Evolutionary conservation across 2,888 invertebrate species (phyloP).

Genomic region (Hanleya hanleyi): DNA sequence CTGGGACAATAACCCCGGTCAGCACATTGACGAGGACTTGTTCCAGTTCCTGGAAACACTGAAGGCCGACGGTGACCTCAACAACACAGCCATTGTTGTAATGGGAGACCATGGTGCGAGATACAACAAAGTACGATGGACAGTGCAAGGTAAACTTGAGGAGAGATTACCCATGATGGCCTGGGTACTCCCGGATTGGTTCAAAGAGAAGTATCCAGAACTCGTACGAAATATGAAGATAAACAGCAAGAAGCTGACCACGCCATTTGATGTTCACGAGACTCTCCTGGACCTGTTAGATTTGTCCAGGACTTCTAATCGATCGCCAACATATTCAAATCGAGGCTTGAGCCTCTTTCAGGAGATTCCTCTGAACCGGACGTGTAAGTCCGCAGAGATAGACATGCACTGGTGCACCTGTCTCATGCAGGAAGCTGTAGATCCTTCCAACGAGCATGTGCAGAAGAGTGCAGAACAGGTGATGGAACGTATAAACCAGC

Average conservation of each 20-base stretch:
- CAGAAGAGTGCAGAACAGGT: constrained; percentile 43
- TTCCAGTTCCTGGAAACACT: constrained; percentile 49
- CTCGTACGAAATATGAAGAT: constrained; percentile 42
- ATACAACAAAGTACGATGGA: constrained; percentile 55
- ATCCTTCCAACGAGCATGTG: constrained; percentile 42
- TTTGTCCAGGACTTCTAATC: constrained; percentile 46
- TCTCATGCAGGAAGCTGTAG: constrained; percentile 47
- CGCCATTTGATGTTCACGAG: constrained; percentile 68
- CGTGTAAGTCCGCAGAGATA: constrained; percentile 58
- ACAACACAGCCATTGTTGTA: constrained; percentile 63
- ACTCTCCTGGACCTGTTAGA: constrained; percentile 59
- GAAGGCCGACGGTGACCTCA: constrained; percentile 46
- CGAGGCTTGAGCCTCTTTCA: constrained; percentile 62
- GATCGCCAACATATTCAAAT: neutral
- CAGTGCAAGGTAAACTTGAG: constrained; percentile 66
- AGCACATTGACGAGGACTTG: constrained; percentile 64
- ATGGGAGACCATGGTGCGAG: constrained; percentile 69
- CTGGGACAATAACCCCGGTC: constrained; percentile 63
- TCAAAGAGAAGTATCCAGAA: constrained; percentile 46
- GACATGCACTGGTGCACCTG: constrained; percentile 69
- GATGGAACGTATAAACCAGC: constrained; percentile 46
- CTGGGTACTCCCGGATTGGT: constrained; percentile 56
- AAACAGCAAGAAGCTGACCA: constrained; percentile 59
- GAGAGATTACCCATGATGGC: constrained; percentile 69
- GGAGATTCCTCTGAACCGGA: constrained; percentile 56